Base-by-base conservation (phyloP, 2,888 invertebrate species). In the Drosophila leonis region DNA sequence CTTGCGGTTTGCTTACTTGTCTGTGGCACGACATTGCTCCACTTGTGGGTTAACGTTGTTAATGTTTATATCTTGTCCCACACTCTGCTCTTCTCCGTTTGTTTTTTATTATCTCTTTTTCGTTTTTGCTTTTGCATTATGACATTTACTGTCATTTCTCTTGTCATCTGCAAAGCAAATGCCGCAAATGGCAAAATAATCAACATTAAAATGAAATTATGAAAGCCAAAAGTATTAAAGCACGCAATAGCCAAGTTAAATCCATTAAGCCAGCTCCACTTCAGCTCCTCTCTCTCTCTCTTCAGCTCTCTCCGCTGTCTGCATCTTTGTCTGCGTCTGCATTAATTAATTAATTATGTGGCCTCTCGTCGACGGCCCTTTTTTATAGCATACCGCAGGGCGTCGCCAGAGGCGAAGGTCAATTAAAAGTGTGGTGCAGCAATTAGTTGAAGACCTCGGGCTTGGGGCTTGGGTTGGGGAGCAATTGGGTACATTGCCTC, bases 1-100 rank as follows among this genome's bases (percentile, higher is more conserved):
- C 69, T 79, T 83, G 89, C 68, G 89, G 82, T 82, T 83, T 79
- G 56, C 77, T 83, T 66, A 54, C 63, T 75, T 66, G 64, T 59
- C 64, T 74, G 56, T 41, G 74, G 73, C 84, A 89, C 87, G 89
- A 89, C 89, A 84, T 83, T 84, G 84, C 89, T 87, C 84, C 82
- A 84, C 87, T 89, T 84, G 82, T 74, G 62, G 65, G 27, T 54
- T 70, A 65, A 69, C 77, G 37, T 59, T 72, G 55, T 65, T 76
- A 35, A 82, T 71, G 73, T 65, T 63, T 76, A 56, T 75, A 68
- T 69, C 62, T 31, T 31, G 27, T 42, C 56, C 13, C 55, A 8
- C 29, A 18, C 31, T 24, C 35, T 35, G 15, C 65, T 39, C 44
- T 31, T 37, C 24, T 27, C 44, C 20, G 12, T 35, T 41, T 35